Evolutionary conservation across 2,888 invertebrate genomes (phyloP), one percentile per base, ranked within the genome.

Genomic region (Mactromeris polynyma): DNA sequence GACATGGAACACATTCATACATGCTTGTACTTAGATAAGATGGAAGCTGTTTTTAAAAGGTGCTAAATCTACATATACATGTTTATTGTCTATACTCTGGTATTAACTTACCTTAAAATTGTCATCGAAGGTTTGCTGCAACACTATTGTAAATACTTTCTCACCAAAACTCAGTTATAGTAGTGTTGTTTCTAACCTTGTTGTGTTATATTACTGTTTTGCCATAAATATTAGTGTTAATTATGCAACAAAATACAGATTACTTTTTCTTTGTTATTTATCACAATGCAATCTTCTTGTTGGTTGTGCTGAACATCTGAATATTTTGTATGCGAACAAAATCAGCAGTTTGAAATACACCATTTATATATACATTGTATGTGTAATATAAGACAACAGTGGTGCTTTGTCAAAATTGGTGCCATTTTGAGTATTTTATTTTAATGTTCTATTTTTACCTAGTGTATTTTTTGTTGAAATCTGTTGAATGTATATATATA

Each of bases 381-480:
- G 58, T 64, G 58, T 26, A 64, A 64, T 64, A 64, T 1, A 26
- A 64, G 58, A 64, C n/a, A 26, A n/a, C 58, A 64, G 4, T n/a
- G 58, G 58, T 64, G 58, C 58, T 64, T 64, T 26, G 26, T 26
- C 26, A 64, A 7, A 26, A 1, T 64, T 64, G 58, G 58, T 64
- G 58, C 58, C 58, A 64, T 64, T 64, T 64, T 64, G 58, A 64
- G 21, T 26, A 26, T 64, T 64, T 58, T 58, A 58, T 58, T 64
- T 26, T 64, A 26, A 26, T 64, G 6, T 26, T 64, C 26, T 64
- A 11, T 64, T 64, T 19, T 64, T 64, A 26, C 2, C 26, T 64
- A 64, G 58, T 26, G 26, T 64, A 64, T 4, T 64, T 64, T 64
- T n/a, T 64, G 58, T 64, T n/a, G 58, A n/a, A 64, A 64, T 64